Conservation (phyloP, 2,113 vertebrate species). For the Climacteris rufus region DNA sequence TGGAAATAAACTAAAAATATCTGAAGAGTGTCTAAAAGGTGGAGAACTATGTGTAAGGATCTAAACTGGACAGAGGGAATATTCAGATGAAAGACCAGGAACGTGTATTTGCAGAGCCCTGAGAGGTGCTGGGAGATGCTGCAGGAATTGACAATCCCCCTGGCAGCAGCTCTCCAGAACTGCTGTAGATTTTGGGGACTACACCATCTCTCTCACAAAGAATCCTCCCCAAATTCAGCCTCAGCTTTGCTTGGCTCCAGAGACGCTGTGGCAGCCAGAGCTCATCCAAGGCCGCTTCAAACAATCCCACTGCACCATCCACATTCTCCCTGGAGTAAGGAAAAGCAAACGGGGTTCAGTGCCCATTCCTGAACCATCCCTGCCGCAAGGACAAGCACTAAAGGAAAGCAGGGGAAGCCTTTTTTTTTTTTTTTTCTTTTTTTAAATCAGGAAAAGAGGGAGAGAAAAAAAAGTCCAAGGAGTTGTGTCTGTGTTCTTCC, state of each 20-base stretch:
- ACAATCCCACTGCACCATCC: neutral
- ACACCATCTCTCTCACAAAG: neutral
- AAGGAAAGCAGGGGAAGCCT: neutral
- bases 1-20: neutral
- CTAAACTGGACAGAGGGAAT: neutral
- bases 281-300: neutral
- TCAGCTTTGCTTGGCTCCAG: neutral
- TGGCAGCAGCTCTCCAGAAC: neutral
- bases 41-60: neutral
- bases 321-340: neutral
- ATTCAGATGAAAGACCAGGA: neutral
- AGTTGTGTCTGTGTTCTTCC: neutral
- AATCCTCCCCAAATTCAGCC: neutral
- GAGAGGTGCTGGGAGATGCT: neutral
- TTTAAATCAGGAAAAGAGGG: neutral
- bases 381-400: accelerated
- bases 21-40: neutral
- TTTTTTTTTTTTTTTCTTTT: neutral
- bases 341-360: neutral
- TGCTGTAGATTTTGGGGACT: neutral
- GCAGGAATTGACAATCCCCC: neutral
- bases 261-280: neutral
- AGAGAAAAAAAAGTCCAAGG: neutral
- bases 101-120: neutral
- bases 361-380: neutral